Base-by-base conservation (phyloP, 1,140 invertebrate species). In the Lasioglossum baleicum region DNA sequence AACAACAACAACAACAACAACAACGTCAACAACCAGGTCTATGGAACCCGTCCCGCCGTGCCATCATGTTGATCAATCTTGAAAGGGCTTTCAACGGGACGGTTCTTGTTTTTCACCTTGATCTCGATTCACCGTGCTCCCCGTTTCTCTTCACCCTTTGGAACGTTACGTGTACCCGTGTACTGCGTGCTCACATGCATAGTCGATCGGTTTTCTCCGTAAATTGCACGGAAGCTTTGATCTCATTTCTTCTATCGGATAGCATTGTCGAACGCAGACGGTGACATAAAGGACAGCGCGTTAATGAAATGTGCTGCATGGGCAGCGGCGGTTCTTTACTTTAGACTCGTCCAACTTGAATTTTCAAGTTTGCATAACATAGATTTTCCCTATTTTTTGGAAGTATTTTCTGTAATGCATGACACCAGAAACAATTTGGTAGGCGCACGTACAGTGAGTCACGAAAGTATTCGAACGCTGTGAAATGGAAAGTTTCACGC, bases 201-300 rank as follows among this genome's bases (percentile, higher is more conserved):
- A 51, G 44, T 60, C 72, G 66, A 56, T 68, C 61, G 42, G 53
- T n/a, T 35, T 35, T 64, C 13, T 20, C 58, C 44, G 40, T 56
- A 70, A 79, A 72, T 78, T 66, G 53, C 44, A 15, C 51, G 13
- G 48, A 26, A 53, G 67, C 68, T 82, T 82, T 73, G 80, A 78
- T 72, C 53, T 67, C 56, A 61, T 77, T 51, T 70, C 66, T 44
- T 66, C 68, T 67, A 51, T 72, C 65, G 53, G 51, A 51, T 31
- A 26, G 8, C 68, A 48, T 35, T 26, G 20, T 82, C 71, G 71
- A 82, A 82, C 61, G 70, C 42, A 65, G 67, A 82, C 63, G 64
- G 67, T 15, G 60, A 13, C 58, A 48, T 42, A 73, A 69, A 82
- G 70, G 42, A 61, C 67, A 7, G 20, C 15, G 11, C 35, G 20